phyloP scores from a whole-genome alignment of 2,113 vertebrate genomes.

The Gambusia holbrooki region DNA sequence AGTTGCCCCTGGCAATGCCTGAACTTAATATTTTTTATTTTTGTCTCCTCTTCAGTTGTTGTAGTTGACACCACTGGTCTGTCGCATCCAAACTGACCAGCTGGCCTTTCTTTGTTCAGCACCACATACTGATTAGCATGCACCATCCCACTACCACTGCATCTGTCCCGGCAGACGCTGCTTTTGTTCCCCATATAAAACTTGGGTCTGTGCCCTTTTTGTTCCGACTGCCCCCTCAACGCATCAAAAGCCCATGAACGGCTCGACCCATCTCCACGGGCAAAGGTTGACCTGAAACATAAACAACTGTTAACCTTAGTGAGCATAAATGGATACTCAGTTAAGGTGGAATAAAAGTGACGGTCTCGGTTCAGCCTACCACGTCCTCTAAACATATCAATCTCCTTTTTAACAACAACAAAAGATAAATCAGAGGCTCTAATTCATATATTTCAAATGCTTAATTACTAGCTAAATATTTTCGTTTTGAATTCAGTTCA shows the following conservation, averaged over 20 bases:
- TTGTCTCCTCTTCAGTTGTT: not conserved
- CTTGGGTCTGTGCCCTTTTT: conserved; percentile 37
- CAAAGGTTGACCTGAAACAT: too few relatives aligned
- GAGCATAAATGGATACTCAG: too few relatives aligned
- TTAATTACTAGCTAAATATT: too few relatives aligned
- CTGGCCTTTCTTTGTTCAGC: conserved; percentile 63
- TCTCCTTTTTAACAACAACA: too few relatives aligned
- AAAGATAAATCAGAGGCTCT: too few relatives aligned
- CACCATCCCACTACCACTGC: conserved; percentile 47
- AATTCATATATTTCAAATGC: too few relatives aligned
- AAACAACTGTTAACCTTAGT: too few relatives aligned
- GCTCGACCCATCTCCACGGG: not conserved
- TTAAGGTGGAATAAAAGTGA: too few relatives aligned
- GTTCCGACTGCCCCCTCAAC: conserved; percentile 29
- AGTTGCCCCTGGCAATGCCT: not conserved
- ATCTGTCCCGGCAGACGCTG: conserved; percentile 64
- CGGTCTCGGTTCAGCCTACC: too few relatives aligned
- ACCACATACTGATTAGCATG: conserved; percentile 61
- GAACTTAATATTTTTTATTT: not conserved
- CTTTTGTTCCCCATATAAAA: conserved; percentile 50
- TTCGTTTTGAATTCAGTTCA: too few relatives aligned
- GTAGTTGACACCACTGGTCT: conserved; percentile 16
- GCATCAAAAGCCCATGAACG: not conserved
- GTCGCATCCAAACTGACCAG: conserved; percentile 42
- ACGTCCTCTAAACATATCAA: too few relatives aligned